Evolutionary conservation across 2,113 vertebrate genomes (phyloP).

Genomic region (Lampris incognitus): DNA sequence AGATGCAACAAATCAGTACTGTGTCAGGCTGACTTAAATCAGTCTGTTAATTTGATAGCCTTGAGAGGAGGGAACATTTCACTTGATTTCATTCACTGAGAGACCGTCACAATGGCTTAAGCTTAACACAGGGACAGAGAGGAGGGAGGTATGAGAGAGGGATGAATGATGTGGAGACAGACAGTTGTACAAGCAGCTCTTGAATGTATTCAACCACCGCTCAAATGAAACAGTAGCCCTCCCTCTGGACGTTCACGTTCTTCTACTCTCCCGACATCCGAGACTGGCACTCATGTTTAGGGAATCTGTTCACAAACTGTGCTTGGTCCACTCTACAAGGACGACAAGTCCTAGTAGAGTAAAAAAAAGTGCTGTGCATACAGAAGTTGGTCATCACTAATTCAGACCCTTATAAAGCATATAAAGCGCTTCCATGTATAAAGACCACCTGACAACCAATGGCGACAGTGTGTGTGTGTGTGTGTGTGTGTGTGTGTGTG

Average conservation of each 20-base stretch:
- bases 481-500: constrained; percentile 1
- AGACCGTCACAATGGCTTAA: not conserved
- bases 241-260: not conserved
- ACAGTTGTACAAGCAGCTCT: constrained; percentile 1
- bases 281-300: constrained; percentile 12
- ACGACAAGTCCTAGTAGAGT: not conserved
- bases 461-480: not conserved
- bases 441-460: constrained; percentile 11
- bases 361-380: not conserved
- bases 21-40: too few species aligned
- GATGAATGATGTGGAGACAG: not conserved
- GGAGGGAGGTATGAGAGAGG: not conserved
- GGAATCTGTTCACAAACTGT: constrained; percentile 42
- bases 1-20: not conserved
- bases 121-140: not conserved
- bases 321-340: not conserved
- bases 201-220: constrained; percentile 11
- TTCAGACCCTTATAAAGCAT: constrained; percentile 69
- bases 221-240: not conserved
- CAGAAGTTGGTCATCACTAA: constrained; percentile 66
- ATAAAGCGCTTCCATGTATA: constrained; percentile 75
- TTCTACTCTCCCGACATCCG: not conserved
- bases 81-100: too few species aligned
- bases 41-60: too few species aligned
- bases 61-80: not conserved